Percentiles rank a stretch among this genome's conserved stretches.
These are phyloP conservation scores for Falcunculus frontatus DNA, from an alignment of 2,113 vertebrate species.

Conservation along the genomic window DNA sequence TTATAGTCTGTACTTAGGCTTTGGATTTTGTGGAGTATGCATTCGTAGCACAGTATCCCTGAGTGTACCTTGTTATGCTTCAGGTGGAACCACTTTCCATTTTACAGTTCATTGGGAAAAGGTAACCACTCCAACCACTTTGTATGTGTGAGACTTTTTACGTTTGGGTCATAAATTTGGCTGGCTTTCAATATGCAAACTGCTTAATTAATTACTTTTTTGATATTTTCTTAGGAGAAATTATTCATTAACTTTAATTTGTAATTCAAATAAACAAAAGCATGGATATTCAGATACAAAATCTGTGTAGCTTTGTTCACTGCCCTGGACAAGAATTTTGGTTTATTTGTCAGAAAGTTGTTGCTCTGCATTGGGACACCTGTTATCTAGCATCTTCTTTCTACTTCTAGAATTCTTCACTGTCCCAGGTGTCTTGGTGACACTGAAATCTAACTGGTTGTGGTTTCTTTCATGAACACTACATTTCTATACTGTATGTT, in stretches of 20 bases:
- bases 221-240: background rate
- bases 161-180: background rate
- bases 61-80: background rate
- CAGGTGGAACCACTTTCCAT: background rate
- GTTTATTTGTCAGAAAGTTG: background rate
- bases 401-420: background rate
- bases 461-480: background rate
- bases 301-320: background rate
- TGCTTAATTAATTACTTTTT: background rate
- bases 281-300: background rate
- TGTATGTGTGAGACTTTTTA: background rate
- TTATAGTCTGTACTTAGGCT: background rate
- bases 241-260: background rate
- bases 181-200: background rate
- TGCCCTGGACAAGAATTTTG: background rate
- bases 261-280: background rate
- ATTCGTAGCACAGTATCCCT: background rate
- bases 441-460: background rate
- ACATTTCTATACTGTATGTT: background rate
- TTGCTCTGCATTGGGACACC: background rate
- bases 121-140: background rate
- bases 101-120: background rate
- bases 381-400: constrained; percentile 5
- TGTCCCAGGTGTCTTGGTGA: background rate
- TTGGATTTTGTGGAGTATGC: background rate